Evolutionary conservation across 2,888 invertebrate species (phyloP).

Genomic region (Malthinus seriepunctatus): DNA sequence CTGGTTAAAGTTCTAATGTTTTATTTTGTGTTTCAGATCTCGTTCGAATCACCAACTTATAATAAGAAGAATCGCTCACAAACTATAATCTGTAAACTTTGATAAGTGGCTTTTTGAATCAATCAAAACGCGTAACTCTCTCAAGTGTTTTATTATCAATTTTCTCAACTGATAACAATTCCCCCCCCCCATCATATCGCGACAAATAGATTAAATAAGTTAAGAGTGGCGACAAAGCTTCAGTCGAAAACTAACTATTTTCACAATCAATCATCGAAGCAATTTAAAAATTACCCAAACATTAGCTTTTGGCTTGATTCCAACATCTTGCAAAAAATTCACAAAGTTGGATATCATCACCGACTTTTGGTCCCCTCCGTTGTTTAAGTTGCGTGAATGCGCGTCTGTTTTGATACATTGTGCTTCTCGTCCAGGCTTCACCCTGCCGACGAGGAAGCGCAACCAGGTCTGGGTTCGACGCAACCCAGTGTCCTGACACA

Average conservation of each 20-base stretch:
- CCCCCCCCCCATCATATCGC: neutral
- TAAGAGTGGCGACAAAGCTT: neutral
- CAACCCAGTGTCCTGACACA: slow-evolving; percentile 34
- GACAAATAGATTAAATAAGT: neutral
- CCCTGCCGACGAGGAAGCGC: slow-evolving; percentile 77
- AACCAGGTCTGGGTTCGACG: slow-evolving; percentile 43
- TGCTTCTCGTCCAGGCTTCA: slow-evolving; percentile 89
- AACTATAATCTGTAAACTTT: neutral
- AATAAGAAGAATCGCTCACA: neutral
- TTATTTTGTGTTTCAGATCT: slow-evolving; percentile 19
- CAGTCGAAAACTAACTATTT: neutral
- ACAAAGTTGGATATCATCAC: slow-evolving; percentile 8
- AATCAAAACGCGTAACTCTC: neutral
- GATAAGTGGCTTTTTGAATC: slow-evolving; percentile 2
- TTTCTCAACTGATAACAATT: neutral
- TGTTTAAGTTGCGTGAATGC: slow-evolving; percentile 61
- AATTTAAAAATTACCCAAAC: no score
- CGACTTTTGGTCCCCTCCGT: slow-evolving; percentile 24
- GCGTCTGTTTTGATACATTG: slow-evolving; percentile 84
- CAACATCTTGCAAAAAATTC: slow-evolving; percentile 5
- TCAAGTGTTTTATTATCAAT: neutral
- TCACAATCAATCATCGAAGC: neutral
- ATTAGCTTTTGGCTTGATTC: neutral
- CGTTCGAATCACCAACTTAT: slow-evolving; percentile 13
- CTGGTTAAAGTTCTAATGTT: slow-evolving; percentile 18